A percentile compares a stretch with the other conserved stretches of the same genome.
Conservation (phyloP, 2,888 invertebrate genomes). For the Trichopoda pennipes region DNA sequence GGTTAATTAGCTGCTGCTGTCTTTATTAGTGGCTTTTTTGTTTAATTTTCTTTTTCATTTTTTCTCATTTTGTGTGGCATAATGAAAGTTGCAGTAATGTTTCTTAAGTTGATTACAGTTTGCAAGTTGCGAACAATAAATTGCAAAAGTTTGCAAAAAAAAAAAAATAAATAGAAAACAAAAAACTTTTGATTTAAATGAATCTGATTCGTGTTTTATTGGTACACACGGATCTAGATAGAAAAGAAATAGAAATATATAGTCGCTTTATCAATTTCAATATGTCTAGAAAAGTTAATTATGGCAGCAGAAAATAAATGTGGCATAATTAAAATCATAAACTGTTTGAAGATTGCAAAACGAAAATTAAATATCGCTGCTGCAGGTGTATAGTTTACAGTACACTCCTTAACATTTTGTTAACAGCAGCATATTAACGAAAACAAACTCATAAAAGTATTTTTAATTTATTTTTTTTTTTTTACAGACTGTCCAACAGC, state of each 20-base stretch:
- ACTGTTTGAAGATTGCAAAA: not conserved
- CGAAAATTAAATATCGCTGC: not conserved
- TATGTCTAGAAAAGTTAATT: slow-evolving; percentile 38
- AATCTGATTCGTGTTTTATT: slow-evolving; percentile 8
- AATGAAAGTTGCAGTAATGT: slow-evolving; percentile 34
- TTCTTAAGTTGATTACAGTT: slow-evolving; percentile 32
- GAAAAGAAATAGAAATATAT: slow-evolving; percentile 1
- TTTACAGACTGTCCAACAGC: slow-evolving; percentile 79
- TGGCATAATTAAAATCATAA: not conserved
- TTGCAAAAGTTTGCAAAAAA: slow-evolving; percentile 54
- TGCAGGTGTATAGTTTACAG: no score
- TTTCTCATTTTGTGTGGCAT: slow-evolving; percentile 16
- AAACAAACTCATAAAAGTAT: no score
- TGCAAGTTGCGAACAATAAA: slow-evolving; percentile 41
- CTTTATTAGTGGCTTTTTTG: not conserved
- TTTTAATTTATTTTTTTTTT: slow-evolving; percentile 55
- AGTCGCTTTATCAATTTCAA: slow-evolving; percentile 29
- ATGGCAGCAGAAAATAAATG: not conserved
- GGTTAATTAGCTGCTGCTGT: slow-evolving; percentile 56
- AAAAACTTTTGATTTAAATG: slow-evolving; percentile 50
- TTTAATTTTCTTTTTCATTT: not conserved
- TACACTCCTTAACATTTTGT: no score
- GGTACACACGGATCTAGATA: not conserved
- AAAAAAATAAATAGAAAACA: no score
- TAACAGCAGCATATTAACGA: no score